These are phyloP conservation scores for Stramonita haemastoma DNA, from an alignment of 2,888 invertebrate genomes.

Conservation along the genomic window DNA sequence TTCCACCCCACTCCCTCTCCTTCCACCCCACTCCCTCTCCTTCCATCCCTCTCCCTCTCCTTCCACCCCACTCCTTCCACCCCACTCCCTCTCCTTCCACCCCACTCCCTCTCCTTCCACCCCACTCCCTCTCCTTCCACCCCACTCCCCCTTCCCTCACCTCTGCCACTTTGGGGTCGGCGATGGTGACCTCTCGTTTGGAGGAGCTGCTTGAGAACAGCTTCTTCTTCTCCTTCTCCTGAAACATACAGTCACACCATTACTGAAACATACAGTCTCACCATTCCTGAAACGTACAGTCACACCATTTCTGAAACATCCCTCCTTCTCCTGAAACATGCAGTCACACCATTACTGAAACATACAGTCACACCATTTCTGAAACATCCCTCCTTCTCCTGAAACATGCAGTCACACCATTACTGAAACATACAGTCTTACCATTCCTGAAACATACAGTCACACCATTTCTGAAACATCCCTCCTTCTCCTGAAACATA, in stretches of 20 bases:
- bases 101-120: background rate
- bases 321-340: too few species aligned
- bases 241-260: background rate
- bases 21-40: background rate
- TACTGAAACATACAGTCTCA: background rate
- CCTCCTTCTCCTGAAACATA: background rate
- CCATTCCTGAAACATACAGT: background rate
- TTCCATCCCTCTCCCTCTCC: background rate
- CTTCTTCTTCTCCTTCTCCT: conserved; percentile 72
- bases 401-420: background rate
- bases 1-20: background rate
- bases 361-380: background rate
- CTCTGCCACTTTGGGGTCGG: conserved; percentile 67
- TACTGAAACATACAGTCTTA: background rate
- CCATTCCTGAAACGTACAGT: background rate
- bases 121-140: background rate
- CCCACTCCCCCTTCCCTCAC: conserved; percentile 51
- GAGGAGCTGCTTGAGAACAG: conserved; percentile 68
- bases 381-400: too few species aligned
- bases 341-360: too few species aligned
- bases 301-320: background rate
- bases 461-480: too few species aligned
- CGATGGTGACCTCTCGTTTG: conserved; percentile 71
- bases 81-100: background rate
- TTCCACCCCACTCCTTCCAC: background rate